Percentiles rank a stretch among this genome's conserved stretches.
Conservation (phyloP, 1,140 invertebrate genomes). For the Gonatopus flavifemur region DNA sequence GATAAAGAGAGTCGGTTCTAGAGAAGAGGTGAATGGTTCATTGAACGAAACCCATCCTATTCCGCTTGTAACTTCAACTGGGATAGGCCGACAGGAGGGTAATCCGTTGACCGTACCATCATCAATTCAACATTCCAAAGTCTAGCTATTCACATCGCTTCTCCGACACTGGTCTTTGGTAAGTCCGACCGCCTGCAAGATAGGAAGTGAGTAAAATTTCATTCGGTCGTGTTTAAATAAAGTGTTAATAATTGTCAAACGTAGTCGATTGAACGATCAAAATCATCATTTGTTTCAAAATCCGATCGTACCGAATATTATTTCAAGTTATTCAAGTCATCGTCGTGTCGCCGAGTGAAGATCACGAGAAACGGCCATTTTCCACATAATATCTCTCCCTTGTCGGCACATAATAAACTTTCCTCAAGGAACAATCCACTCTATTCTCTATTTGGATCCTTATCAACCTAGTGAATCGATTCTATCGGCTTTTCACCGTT, state of each 20-base stretch:
- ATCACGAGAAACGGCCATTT: slow-evolving; percentile 36
- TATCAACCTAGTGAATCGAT: no score
- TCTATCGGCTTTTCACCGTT: no score
- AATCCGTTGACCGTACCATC: slow-evolving; percentile 48
- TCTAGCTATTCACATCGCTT: slow-evolving; percentile 60
- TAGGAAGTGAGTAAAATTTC: slow-evolving; percentile 17
- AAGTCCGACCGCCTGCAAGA: slow-evolving; percentile 48
- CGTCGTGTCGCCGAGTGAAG: background rate
- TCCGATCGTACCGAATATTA: no score
- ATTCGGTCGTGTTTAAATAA: no score
- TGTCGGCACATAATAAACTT: no score
- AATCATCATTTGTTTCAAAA: no score
- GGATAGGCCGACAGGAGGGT: slow-evolving; percentile 15
- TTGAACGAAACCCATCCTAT: slow-evolving; percentile 31
- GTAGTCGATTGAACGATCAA: background rate
- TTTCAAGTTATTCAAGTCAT: no score
- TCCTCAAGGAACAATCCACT: no score
- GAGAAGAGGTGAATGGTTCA: slow-evolving; percentile 26
- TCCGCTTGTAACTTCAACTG: slow-evolving; percentile 11
- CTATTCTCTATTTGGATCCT: no score
- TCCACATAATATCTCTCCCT: no score
- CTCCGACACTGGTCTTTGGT: slow-evolving; percentile 64
- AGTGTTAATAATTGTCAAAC: background rate
- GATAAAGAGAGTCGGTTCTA: slow-evolving; percentile 41
- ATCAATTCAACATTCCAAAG: slow-evolving; percentile 68